Base-by-base conservation (phyloP, 1,140 invertebrate genomes). In the Samia ricini region DNA sequence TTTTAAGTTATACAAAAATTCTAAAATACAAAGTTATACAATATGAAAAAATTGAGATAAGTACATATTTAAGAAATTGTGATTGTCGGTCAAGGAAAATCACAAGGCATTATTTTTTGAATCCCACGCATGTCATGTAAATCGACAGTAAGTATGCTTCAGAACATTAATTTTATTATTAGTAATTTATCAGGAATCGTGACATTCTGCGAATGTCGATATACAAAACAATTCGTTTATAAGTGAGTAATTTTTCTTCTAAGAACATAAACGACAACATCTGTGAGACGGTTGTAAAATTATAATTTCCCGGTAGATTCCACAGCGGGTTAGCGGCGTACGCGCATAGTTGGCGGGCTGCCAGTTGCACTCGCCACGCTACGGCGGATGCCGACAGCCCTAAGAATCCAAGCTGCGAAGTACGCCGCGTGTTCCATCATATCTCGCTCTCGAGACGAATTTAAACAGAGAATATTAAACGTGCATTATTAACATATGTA, bases 301-400 rank as follows among this genome's bases (percentile, higher is more conserved):
- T 19, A 58, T 71, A 55, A 60, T 76, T 72, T 71, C 61, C 60
- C 64, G 71, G 78, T 76, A 69, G 75, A 80, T 83, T 82, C 84
- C 82, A 81, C 72, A 77, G 63, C 66, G 74, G 68, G 71, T 83
- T 83, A 83, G 72, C 76, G 63, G 71, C 68, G 76, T 66, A 61
- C 64, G 72, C 77, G 74, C 81, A 82, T 85, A 76, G 22, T 79
- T 87, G 84, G 83, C 80, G 8, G n/a, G 2, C 5, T 4, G 78
- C 85, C 85, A 85, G 71, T 55, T 88, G 85, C 85, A 88, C 71
- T 78, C 76, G 71, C 71, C 69, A 76, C 77, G 78, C 76, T 73
- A 71, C 72, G 72, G 77, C 77, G 81, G 78, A 81, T 80, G 72
- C 77, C 75, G 71, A 64, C 66, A 68, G 65, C 60, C 66, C 71